A percentile compares a stretch with the other conserved stretches of the same genome.
phyloP scores from a whole-genome alignment of 1,140 invertebrate genomes.

The Harpegnathos saltator region DNA sequence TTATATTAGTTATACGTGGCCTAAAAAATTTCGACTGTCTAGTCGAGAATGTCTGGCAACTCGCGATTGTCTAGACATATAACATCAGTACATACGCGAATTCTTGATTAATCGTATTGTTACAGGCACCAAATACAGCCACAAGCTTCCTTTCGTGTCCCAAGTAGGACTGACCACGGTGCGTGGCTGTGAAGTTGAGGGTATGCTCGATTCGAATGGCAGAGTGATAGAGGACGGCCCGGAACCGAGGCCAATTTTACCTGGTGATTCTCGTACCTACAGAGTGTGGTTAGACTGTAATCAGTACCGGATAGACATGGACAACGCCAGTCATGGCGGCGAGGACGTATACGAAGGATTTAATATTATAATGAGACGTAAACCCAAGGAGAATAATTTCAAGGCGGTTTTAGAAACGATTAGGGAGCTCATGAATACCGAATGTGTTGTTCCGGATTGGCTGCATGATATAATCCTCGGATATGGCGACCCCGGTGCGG shows the following conservation, averaged over 20 bases:
- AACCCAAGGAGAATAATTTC: slow-evolving; percentile 99
- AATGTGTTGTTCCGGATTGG: slow-evolving; percentile 99
- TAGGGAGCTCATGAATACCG: slow-evolving; percentile 99
- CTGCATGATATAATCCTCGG: slow-evolving; percentile 98
- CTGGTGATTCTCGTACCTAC: slow-evolving; percentile 96
- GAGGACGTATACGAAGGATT: slow-evolving; percentile 98
- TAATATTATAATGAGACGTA: slow-evolving; percentile 98
- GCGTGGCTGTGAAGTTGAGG: slow-evolving; percentile 99
- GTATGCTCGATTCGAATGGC: slow-evolving; percentile 98
- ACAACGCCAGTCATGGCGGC: slow-evolving; percentile 90
- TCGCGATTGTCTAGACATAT: no score
- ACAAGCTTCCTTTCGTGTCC: slow-evolving; percentile 93
- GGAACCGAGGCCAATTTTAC: slow-evolving; percentile 94
- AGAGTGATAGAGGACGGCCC: slow-evolving; percentile 98
- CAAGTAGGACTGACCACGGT: slow-evolving; percentile 97
- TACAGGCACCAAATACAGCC: slow-evolving; percentile 92
- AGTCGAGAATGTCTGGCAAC: no score
- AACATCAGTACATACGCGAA: neutral
- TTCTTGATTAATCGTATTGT: slow-evolving; percentile 48
- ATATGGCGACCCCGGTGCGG: slow-evolving; percentile 98
- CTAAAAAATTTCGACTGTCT: no score
- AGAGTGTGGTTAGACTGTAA: slow-evolving; percentile 98
- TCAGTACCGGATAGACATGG: slow-evolving; percentile 98
- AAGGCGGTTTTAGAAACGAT: slow-evolving; percentile 99
- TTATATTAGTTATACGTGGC: no score